A percentile compares a stretch with the other conserved stretches of the same genome.
Conservation (phyloP, 2,888 invertebrate genomes). For the Auanema sp. region DNA sequence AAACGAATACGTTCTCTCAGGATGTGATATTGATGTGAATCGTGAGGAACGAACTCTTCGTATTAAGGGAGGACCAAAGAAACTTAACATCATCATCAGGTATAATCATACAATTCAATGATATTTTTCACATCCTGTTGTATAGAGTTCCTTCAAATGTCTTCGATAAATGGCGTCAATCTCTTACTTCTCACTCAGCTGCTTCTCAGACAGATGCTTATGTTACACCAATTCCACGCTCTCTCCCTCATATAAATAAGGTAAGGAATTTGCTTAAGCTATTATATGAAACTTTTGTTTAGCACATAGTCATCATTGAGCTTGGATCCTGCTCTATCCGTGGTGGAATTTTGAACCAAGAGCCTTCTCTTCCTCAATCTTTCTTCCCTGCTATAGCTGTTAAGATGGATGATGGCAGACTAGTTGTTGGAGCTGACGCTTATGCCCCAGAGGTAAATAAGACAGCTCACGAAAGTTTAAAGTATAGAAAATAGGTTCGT, state of each 20-base stretch:
- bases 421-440: constrained; percentile 56
- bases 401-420: constrained; percentile 40
- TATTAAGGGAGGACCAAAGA: constrained; percentile 55
- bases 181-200: constrained; percentile 68
- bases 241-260: constrained; percentile 57
- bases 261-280: constrained; percentile 18
- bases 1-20: constrained; percentile 57
- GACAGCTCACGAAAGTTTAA: background rate
- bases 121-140: background rate
- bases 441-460: constrained; percentile 43
- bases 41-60: constrained; percentile 55
- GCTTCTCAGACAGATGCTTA: constrained; percentile 67
- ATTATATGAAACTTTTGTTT: constrained; percentile 17
- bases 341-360: constrained; percentile 68
- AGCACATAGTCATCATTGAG: constrained; percentile 70
- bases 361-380: constrained; percentile 69
- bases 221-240: constrained; percentile 66
- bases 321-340: constrained; percentile 70
- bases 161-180: constrained; percentile 68
- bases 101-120: constrained; percentile 6
- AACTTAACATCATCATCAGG: constrained; percentile 36
- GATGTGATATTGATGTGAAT: constrained; percentile 55
- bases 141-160: constrained; percentile 54
- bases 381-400: constrained; percentile 69
- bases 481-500: constrained; percentile 51